phyloP scores from a whole-genome alignment of 2,888 invertebrate genomes.

The Nycteola revayana region DNA sequence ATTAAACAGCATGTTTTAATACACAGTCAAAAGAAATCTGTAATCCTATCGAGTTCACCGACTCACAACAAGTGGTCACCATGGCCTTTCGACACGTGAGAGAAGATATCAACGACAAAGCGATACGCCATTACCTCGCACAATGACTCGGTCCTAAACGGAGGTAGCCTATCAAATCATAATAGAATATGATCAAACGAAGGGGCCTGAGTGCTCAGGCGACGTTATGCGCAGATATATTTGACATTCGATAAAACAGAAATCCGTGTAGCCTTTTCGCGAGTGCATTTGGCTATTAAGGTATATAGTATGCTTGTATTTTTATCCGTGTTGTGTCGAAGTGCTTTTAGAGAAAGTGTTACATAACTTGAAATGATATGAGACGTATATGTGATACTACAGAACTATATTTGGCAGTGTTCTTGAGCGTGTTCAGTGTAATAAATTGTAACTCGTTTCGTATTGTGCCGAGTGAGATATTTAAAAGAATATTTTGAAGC shows the following conservation, averaged over 20 bases:
- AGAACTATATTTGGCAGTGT: conserved; percentile 18
- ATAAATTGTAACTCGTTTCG: conserved; percentile 11
- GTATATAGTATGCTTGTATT: conserved; percentile 47
- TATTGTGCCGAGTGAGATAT: conserved; percentile 3
- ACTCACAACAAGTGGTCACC: conserved; percentile 32
- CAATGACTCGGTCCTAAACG: conserved; percentile 65
- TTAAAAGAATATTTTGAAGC: no score
- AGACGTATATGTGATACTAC: conserved; percentile 26
- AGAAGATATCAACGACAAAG: conserved; percentile 37
- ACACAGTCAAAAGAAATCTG: conserved; percentile 1
- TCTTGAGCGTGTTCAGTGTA: conserved; percentile 16
- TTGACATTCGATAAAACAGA: conserved; percentile 32
- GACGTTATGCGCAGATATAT: conserved; percentile 60
- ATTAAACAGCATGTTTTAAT: no score
- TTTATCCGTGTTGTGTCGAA: conserved; percentile 29
- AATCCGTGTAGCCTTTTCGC: conserved; percentile 13
- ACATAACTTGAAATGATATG: conserved; percentile 37
- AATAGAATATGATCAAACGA: conserved; percentile 61
- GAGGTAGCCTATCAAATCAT: conserved; percentile 78
- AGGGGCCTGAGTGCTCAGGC: conserved; percentile 69
- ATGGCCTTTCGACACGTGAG: conserved; percentile 30
- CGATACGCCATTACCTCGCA: conserved; percentile 46
- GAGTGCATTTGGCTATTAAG: conserved; percentile 51
- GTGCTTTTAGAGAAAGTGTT: conserved; percentile 40
- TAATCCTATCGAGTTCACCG: conserved; percentile 42